Percentiles rank a stretch among this genome's conserved stretches.
Conservation (phyloP, 2,113 vertebrate genomes). For the Oenanthe melanoleuca region DNA sequence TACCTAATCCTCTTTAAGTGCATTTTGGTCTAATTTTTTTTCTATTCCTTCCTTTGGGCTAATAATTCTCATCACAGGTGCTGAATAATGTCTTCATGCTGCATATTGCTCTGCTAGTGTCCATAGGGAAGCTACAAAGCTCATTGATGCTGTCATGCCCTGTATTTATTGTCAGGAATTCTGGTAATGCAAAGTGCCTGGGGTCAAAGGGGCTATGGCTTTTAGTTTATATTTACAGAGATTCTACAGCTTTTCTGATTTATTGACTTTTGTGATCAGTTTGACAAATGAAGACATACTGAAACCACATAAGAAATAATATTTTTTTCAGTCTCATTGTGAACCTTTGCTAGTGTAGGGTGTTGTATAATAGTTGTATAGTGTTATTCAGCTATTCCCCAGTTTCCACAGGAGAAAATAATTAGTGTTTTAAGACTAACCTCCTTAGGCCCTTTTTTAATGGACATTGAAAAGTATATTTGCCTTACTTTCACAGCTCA, state of each 20-base stretch:
- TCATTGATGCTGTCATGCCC: neutral
- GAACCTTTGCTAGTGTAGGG: neutral
- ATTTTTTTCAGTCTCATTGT: neutral
- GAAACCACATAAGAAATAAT: neutral
- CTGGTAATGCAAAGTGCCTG: neutral
- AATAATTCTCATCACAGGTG: neutral
- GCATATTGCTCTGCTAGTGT: neutral
- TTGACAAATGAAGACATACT: constrained; percentile 17
- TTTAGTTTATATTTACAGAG: constrained; percentile 13
- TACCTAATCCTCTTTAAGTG: constrained; percentile 28
- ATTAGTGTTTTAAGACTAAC: constrained; percentile 17
- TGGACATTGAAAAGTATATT: constrained; percentile 13
- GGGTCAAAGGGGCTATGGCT: neutral
- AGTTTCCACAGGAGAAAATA: constrained; percentile 9
- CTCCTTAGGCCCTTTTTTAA: constrained; percentile 23
- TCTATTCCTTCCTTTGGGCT: neutral
- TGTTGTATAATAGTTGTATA: neutral
- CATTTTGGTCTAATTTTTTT: constrained; percentile 19
- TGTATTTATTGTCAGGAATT: constrained; percentile 16
- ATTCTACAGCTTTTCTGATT: neutral
- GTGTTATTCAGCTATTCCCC: neutral
- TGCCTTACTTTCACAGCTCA: neutral
- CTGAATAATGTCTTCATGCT: constrained; percentile 6
- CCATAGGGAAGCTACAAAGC: constrained; percentile 6
- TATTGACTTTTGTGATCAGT: constrained; percentile 4